Percentiles rank a stretch among this genome's conserved stretches.
Evolutionary conservation across 1,140 invertebrate genomes (phyloP).

Genomic region (Listronotus bonariensis): DNA sequence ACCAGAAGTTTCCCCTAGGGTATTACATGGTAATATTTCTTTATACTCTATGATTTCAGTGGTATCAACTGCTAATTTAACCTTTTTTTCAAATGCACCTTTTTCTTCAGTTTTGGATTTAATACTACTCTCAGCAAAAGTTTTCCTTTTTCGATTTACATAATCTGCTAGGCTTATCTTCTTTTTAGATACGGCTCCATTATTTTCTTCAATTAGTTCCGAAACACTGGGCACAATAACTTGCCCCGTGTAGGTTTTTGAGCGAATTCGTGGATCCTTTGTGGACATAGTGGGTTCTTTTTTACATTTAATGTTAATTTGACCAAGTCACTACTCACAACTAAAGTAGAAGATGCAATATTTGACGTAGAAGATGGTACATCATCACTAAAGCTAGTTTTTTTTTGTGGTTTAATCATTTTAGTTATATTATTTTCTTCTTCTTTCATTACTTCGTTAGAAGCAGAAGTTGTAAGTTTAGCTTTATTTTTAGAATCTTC

Average conservation of each 20-base stretch:
- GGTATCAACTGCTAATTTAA: background rate
- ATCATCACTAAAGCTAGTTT: conserved; percentile 15
- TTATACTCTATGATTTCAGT: background rate
- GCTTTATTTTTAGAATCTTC: too few relatives aligned
- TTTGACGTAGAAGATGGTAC: conserved; percentile 7
- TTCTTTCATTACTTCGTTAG: too few relatives aligned
- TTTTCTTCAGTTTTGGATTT: conserved; percentile 4
- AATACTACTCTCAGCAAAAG: conserved; percentile 3
- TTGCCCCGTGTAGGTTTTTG: background rate
- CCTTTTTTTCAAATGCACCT: conserved; percentile 11
- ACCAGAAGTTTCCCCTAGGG: background rate
- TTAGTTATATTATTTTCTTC: background rate
- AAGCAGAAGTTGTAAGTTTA: too few relatives aligned
- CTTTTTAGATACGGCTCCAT: conserved; percentile 27
- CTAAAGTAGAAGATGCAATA: too few relatives aligned
- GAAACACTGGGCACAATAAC: conserved; percentile 28
- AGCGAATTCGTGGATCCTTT: conserved; percentile 10
- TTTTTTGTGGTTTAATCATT: conserved; percentile 2
- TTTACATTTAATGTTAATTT: background rate
- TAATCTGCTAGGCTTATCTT: conserved; percentile 44
- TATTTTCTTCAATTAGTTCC: conserved; percentile 30
- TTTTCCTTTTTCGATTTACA: conserved; percentile 42
- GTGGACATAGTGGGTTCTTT: conserved; percentile 3
- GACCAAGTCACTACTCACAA: too few relatives aligned
- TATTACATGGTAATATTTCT: background rate